phyloP scores from a whole-genome alignment of 37 sponge, comb jelly and placozoan genomes.

The Eunapius fragilis region DNA sequence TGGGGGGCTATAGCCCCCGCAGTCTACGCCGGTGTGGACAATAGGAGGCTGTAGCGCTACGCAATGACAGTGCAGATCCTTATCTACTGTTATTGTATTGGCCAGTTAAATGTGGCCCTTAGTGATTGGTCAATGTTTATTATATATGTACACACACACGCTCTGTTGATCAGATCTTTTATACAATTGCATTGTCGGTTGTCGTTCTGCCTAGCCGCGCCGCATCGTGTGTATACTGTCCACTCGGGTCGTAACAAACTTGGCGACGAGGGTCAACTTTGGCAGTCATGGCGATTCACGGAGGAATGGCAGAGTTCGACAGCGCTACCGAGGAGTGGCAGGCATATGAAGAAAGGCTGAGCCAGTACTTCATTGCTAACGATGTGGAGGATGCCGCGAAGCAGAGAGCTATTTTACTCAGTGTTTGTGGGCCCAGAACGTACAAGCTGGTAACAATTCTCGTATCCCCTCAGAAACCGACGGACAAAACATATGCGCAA shows the following conservation, averaged over 20 bases:
- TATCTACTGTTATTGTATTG: too few relatives aligned
- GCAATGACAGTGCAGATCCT: too few relatives aligned
- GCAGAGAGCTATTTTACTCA: background rate
- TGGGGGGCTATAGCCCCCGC: too few relatives aligned
- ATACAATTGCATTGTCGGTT: background rate
- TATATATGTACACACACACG: too few relatives aligned
- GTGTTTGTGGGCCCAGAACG: background rate
- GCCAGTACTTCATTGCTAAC: conserved; percentile 18
- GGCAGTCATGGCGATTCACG: background rate
- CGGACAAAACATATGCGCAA: background rate
- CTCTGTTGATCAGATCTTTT: too few relatives aligned
- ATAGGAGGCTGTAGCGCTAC: too few relatives aligned
- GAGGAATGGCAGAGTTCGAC: background rate
- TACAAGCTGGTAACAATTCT: background rate
- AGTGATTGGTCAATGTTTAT: too few relatives aligned
- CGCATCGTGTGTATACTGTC: background rate
- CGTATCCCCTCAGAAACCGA: background rate
- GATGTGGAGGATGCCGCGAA: background rate
- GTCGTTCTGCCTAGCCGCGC: too few relatives aligned
- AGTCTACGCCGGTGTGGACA: too few relatives aligned
- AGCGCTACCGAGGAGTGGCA: conserved; percentile 8
- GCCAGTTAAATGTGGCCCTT: too few relatives aligned
- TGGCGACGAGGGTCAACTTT: background rate
- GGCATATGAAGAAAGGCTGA: conserved; percentile 6
- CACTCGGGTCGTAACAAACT: background rate